Evolutionary conservation across 2,113 vertebrate species (phyloP).

Genomic region (Hippocampus comes): DNA sequence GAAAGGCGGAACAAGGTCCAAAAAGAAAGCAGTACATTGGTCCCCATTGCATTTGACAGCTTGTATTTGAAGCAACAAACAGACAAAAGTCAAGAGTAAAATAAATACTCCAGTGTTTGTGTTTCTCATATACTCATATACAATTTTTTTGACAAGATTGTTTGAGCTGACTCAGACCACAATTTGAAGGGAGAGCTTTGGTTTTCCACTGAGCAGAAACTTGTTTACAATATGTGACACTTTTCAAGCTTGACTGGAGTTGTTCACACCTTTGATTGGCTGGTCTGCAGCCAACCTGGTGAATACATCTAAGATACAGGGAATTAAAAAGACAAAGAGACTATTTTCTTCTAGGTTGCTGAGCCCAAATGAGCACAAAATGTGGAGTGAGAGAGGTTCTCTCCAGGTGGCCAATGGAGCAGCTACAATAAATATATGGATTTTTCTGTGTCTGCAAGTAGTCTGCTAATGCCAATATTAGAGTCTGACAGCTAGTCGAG

Average conservation of each 20-base stretch:
- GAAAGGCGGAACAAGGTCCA: neutral
- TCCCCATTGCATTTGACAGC: neutral
- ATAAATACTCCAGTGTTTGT: neutral
- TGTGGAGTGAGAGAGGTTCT: neutral
- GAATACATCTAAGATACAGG: neutral
- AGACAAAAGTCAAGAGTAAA: neutral
- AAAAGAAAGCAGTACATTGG: neutral
- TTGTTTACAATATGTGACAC: neutral
- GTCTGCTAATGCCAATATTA: neutral
- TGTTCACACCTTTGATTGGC: neutral
- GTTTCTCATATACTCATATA: neutral
- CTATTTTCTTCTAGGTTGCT: neutral
- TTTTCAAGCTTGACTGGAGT: neutral
- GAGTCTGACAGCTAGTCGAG: neutral
- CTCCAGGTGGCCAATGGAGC: neutral
- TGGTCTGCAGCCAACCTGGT: neutral
- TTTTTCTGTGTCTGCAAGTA: neutral
- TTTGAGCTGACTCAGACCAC: neutral
- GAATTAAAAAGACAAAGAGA: neutral
- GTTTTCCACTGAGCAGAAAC: neutral
- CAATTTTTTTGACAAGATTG: neutral
- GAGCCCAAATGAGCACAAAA: neutral
- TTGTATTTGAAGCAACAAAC: neutral
- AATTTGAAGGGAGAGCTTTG: neutral
- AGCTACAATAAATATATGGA: neutral